phyloP scores from a whole-genome alignment of 2,888 invertebrate species.

The Andrena marginata region DNA sequence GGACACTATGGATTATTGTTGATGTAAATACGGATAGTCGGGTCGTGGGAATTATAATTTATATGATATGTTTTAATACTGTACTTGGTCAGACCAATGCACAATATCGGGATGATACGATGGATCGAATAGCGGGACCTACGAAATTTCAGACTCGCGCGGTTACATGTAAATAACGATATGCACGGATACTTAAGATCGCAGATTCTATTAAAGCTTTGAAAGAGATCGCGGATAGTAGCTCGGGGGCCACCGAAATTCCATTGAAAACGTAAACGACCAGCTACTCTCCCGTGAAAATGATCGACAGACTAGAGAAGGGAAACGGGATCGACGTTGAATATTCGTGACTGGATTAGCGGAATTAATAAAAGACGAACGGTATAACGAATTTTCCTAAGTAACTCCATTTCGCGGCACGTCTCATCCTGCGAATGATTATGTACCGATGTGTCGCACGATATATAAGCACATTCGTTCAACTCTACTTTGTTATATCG shows the following conservation, averaged over 20 bases:
- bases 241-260: slow-evolving; percentile 1
- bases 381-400: slow-evolving; percentile 33
- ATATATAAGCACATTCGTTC: slow-evolving; percentile 43
- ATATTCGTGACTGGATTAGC: slow-evolving; percentile 19
- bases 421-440: slow-evolving; percentile 41
- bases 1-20: not conserved
- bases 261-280: slow-evolving; percentile 4
- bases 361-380: slow-evolving; percentile 37
- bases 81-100: slow-evolving; percentile 40
- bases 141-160: slow-evolving; percentile 30
- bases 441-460: slow-evolving; percentile 33
- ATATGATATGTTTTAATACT: slow-evolving; percentile 54
- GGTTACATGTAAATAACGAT: slow-evolving; percentile 44
- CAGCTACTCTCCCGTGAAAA: slow-evolving; percentile 30
- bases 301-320: slow-evolving; percentile 49
- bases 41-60: slow-evolving; percentile 40
- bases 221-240: slow-evolving; percentile 8
- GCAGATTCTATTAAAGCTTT: slow-evolving; percentile 37
- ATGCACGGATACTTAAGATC: slow-evolving; percentile 36
- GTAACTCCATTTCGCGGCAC: slow-evolving; percentile 19
- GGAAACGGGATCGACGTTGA: slow-evolving; percentile 17
- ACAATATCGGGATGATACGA: slow-evolving; percentile 28
- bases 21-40: slow-evolving; percentile 31
- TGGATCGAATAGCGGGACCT: slow-evolving; percentile 24
- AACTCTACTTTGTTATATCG: slow-evolving; percentile 46